Percentiles rank a stretch among this genome's conserved stretches.
phyloP scores from a whole-genome alignment of 2,113 vertebrate genomes.

The Leucopsar rothschildi region DNA sequence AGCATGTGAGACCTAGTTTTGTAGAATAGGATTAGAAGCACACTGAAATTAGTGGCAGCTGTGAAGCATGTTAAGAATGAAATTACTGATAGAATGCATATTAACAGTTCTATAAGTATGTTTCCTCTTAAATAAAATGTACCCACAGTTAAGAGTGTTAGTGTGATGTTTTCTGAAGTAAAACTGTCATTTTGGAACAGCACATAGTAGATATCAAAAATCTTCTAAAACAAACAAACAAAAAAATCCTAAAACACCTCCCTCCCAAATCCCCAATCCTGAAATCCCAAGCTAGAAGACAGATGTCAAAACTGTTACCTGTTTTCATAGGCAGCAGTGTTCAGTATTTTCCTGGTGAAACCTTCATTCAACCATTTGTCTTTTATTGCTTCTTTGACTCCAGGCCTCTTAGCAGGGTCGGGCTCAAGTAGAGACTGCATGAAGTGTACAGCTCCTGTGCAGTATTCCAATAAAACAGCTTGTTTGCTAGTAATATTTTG shows the following conservation, averaged over 20 bases:
- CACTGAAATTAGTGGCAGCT: background rate
- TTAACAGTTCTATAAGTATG: background rate
- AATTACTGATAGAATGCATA: background rate
- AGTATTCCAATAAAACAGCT: background rate
- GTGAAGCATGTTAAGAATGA: background rate
- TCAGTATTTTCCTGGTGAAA: conserved; percentile 69
- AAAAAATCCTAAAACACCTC: background rate
- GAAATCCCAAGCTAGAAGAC: background rate
- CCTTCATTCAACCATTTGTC: conserved; percentile 80
- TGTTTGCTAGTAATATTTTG: background rate
- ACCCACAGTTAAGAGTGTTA: background rate
- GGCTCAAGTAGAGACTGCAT: conserved; percentile 81
- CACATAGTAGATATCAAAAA: background rate
- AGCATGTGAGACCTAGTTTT: background rate
- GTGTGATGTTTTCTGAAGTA: conserved; percentile 10
- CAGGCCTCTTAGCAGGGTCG: conserved; percentile 76
- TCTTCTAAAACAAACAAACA: background rate
- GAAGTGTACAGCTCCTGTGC: conserved; percentile 74
- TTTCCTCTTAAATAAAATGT: background rate
- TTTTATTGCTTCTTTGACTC: conserved; percentile 76
- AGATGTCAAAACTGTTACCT: conserved; percentile 65
- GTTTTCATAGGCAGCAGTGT: conserved; percentile 67
- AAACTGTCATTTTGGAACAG: background rate
- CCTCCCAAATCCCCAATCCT: background rate
- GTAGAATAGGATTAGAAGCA: background rate